These are phyloP conservation scores for Cetoscarus ocellatus DNA, from an alignment of 2,797 vertebrate genomes.

Conservation along the genomic window DNA sequence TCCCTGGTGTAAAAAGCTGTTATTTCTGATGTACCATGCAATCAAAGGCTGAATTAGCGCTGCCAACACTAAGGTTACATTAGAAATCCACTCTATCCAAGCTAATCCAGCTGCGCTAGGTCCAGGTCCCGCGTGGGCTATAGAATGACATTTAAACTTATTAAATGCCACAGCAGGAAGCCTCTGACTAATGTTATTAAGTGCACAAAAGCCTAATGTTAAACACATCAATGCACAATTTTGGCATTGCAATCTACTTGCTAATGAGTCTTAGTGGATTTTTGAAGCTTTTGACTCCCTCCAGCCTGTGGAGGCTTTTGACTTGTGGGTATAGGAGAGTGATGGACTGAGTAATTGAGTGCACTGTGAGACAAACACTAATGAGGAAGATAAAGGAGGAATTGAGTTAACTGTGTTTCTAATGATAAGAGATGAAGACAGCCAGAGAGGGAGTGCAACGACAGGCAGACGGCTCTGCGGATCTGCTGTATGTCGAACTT, in stretches of 20 bases:
- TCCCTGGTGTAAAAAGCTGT: background rate
- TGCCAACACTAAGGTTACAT: conserved; percentile 33
- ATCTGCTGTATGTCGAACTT: conserved; percentile 62
- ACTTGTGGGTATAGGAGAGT: conserved; percentile 53
- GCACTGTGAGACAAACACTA: conserved; percentile 66
- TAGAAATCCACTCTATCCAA: conserved; percentile 53
- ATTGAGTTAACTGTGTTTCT: conserved; percentile 60
- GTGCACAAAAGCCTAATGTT: conserved; percentile 17
- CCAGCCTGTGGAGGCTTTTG: conserved; percentile 45
- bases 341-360: conserved; percentile 70
- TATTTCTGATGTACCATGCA: conserved; percentile 38
- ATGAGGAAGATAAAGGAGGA: conserved; percentile 74
- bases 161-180: conserved; percentile 15
- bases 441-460: conserved; percentile 29
- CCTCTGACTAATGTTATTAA: conserved; percentile 9
- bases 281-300: conserved; percentile 39
- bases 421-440: conserved; percentile 59
- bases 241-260: conserved; percentile 6
- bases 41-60: conserved; percentile 38
- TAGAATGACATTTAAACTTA: conserved; percentile 49
- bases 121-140: conserved; percentile 35
- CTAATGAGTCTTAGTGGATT: conserved; percentile 38
- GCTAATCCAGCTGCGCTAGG: conserved; percentile 34
- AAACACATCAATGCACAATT: conserved; percentile 12
- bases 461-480: conserved; percentile 37